phyloP scores from a whole-genome alignment of 2,888 invertebrate genomes.

The Andrena dorsata region DNA sequence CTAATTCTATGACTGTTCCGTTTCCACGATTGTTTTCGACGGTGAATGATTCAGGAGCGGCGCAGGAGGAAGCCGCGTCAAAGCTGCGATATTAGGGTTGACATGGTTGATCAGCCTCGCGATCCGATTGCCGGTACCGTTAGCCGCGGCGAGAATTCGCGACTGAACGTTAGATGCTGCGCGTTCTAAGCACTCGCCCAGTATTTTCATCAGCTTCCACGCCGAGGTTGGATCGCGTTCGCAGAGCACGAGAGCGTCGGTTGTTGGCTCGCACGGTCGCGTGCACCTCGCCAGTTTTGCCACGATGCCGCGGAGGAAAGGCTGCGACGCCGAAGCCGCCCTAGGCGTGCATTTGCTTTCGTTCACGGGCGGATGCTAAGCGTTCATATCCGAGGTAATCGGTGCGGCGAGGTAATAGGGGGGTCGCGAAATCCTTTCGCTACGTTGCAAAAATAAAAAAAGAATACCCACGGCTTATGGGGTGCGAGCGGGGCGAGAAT shows the following conservation, averaged over 20 bases:
- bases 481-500: neutral
- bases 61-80: neutral
- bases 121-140: neutral
- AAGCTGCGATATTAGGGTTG: neutral
- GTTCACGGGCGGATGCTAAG: neutral
- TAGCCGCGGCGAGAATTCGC: too few species aligned
- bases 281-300: neutral
- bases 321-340: neutral
- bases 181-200: too few species aligned
- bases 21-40: neutral
- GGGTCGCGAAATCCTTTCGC: conserved; percentile 1
- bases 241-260: neutral
- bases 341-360: conserved; percentile 9
- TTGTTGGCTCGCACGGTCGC: too few species aligned
- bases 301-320: neutral
- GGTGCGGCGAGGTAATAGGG: neutral
- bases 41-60: neutral
- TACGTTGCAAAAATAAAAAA: neutral
- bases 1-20: neutral
- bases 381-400: neutral
- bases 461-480: neutral
- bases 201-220: too few species aligned
- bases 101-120: neutral
- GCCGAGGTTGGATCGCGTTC: neutral
- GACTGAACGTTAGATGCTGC: too few species aligned